phyloP scores from a whole-genome alignment of 2,888 invertebrate species.

The Perdita meconis region DNA sequence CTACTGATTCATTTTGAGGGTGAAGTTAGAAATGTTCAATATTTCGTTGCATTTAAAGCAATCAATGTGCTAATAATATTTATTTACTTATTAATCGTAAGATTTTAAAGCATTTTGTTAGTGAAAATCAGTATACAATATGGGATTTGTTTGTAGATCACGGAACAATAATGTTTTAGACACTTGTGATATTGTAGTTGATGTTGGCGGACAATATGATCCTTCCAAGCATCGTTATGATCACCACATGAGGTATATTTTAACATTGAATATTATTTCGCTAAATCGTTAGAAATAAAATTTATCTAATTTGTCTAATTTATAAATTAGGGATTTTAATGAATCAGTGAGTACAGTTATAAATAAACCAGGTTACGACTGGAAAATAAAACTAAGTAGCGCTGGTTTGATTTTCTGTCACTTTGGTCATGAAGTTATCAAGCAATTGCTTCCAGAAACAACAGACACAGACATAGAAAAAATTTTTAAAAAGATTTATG shows the following conservation, averaged over 20 bases:
- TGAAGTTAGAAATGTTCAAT: too few species aligned
- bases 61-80: too few species aligned
- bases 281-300: background rate
- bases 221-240: constrained; percentile 92
- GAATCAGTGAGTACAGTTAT: constrained; percentile 72
- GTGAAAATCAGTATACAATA: background rate
- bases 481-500: constrained; percentile 91
- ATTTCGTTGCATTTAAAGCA: too few species aligned
- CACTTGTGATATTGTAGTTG: constrained; percentile 96
- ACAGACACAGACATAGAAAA: constrained; percentile 85
- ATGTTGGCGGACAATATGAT: constrained; percentile 96
- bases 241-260: constrained; percentile 92
- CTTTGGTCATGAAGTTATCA: constrained; percentile 93
- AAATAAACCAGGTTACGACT: constrained; percentile 78
- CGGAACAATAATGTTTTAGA: constrained; percentile 87
- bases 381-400: constrained; percentile 92
- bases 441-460: constrained; percentile 85
- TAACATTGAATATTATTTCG: background rate
- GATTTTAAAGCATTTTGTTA: background rate
- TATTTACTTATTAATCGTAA: too few species aligned
- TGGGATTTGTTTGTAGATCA: constrained; percentile 83
- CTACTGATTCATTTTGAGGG: too few species aligned
- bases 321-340: constrained; percentile 32
- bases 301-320: constrained; percentile 1
- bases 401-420: constrained; percentile 97